Base-by-base conservation (phyloP, 2,113 vertebrate genomes). In the Malurus melanocephalus region DNA sequence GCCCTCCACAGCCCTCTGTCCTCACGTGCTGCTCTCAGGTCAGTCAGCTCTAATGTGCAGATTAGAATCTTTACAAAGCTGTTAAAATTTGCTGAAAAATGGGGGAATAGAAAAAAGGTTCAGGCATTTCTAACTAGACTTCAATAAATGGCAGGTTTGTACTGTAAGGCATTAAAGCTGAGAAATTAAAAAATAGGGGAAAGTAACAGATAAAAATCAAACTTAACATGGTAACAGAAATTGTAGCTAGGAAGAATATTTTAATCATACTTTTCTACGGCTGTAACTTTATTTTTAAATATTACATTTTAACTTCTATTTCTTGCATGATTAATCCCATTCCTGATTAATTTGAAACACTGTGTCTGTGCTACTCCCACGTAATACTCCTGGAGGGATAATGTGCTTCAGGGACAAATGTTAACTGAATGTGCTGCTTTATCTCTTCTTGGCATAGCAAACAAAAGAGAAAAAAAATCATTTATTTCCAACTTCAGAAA, bases 261-360 rank as follows among this genome's bases (percentile, higher is more conserved):
- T 96, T 94, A 96, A 96, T 95, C 94, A 93, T 90, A 76, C 40
- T 83, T 94, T 89, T 79, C 74, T 84, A 86, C 53, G 64, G 33
- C 78, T 93, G 87, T 90, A 91, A 67, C 72, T 94, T 78, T 51
- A 68, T 93, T 92, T 94, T 93, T 81, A 94, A 96, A 91, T 94
- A 96, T 93, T 95, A 87, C 82, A 80, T 91, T 96, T 95, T 89
- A 88, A 77, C 77, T 95, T 95, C 88, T 82, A 72, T 96, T 97
- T 96, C 87, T 93, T 96, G 93, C 65, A 67, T 95, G 94, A 94
- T 95, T 97, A 96, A 96, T 96, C 79, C 75, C 40, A n/a, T 90
- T 73, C 69, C 76, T 96, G 95, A 96, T 96, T 95, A 96, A 96
- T 96, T 94, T 88, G 93, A 94, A 95, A 71, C 73, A 80, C 68